Conservation (phyloP, 2,797 vertebrate species). For the Pygocentrus nattereri region DNA sequence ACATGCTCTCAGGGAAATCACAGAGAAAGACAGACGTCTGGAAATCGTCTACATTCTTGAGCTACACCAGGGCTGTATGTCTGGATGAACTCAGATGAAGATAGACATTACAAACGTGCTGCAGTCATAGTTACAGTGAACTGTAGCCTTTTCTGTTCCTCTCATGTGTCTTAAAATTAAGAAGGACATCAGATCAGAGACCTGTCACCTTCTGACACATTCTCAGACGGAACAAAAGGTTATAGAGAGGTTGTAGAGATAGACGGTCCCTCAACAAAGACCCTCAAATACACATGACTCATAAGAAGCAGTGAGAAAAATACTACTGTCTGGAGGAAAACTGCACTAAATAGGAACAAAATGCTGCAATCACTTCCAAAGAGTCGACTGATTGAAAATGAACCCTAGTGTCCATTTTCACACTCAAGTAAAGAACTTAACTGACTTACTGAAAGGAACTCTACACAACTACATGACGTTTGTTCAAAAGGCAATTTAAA, state of each 20-base stretch:
- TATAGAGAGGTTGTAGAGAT: not conserved
- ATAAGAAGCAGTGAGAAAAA: not conserved
- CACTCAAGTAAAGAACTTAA: too few species aligned
- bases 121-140: not conserved
- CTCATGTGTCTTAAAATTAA: not conserved
- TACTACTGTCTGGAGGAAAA: too few species aligned
- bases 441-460: too few species aligned
- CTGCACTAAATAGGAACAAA: too few species aligned
- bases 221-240: not conserved
- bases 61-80: not conserved
- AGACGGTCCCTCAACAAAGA: not conserved
- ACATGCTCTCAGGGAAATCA: too few species aligned
- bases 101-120: not conserved
- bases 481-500: too few species aligned
- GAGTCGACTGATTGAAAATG: too few species aligned
- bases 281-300: not conserved
- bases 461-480: too few species aligned
- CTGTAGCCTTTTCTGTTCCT: not conserved
- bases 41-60: too few species aligned
- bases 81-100: not conserved
- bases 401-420: too few species aligned
- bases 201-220: not conserved
- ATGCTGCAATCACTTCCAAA: too few species aligned
- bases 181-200: not conserved
- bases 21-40: too few species aligned